These are phyloP conservation scores for Acromyrmex charruanus DNA, from an alignment of 1,140 invertebrate species.

Conservation along the genomic window DNA sequence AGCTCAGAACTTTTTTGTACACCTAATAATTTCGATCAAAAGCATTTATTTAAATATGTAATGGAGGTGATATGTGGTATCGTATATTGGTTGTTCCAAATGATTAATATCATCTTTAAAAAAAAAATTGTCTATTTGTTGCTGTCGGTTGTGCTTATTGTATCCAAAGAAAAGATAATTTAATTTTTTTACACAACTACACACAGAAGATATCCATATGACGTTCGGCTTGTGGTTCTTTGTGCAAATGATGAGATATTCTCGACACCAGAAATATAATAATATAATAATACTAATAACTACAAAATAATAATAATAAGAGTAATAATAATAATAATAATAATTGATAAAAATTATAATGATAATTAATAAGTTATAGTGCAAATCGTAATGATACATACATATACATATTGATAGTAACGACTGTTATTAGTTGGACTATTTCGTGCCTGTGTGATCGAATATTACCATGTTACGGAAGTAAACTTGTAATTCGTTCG, in stretches of 20 bases:
- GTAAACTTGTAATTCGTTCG: conserved; percentile 35
- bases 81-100: not conserved
- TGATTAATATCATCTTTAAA: not conserved
- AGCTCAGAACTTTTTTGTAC: too few species aligned
- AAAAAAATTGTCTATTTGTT: conserved; percentile 18
- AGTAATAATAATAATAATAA: conserved; percentile 28
- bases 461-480: conserved; percentile 59
- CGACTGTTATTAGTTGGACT: conserved; percentile 74
- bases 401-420: conserved; percentile 63
- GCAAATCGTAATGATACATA: conserved; percentile 70
- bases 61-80: not conserved
- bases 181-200: conserved; percentile 49
- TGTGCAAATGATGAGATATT: conserved; percentile 37
- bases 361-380: conserved; percentile 62
- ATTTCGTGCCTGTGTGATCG: conserved; percentile 76
- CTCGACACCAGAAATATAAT: conserved; percentile 48
- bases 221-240: conserved; percentile 54
- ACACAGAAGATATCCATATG: conserved; percentile 8
- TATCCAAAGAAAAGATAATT: conserved; percentile 13
- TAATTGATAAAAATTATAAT: conserved; percentile 51
- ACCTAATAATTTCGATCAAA: conserved; percentile 12
- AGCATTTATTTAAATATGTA: not conserved
- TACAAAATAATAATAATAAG: conserved; percentile 48
- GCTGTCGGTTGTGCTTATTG: conserved; percentile 62
- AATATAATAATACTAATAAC: conserved; percentile 39